Conservation (phyloP, 1,140 invertebrate species). For the Pantala flavescens region DNA sequence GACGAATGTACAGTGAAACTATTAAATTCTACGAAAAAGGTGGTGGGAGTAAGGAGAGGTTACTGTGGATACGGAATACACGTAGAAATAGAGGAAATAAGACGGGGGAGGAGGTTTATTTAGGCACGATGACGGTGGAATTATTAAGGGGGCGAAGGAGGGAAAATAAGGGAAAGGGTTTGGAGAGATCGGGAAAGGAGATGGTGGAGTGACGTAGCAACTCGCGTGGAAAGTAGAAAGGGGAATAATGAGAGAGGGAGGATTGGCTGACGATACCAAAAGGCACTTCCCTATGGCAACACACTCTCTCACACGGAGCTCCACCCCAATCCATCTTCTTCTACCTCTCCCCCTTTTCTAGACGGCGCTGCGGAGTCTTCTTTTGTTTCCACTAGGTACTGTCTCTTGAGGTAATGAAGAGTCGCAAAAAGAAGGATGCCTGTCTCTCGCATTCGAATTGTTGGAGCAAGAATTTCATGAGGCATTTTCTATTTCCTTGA, state of each 20-base stretch:
- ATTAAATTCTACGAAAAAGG: too few relatives aligned
- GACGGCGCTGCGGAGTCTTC: background rate
- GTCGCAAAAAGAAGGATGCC: background rate
- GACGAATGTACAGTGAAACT: too few relatives aligned
- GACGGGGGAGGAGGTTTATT: background rate
- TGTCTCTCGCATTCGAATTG: background rate
- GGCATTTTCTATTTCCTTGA: too few relatives aligned
- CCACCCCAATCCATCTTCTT: constrained; percentile 7
- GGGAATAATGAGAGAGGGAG: background rate
- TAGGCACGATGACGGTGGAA: constrained; percentile 3
- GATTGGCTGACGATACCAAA: background rate
- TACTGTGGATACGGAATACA: background rate
- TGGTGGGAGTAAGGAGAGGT: too few relatives aligned
- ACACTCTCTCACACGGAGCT: background rate
- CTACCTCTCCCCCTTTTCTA: background rate
- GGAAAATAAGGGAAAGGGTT: background rate
- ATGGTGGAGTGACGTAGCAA: background rate
- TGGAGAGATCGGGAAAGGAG: background rate
- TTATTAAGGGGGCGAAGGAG: background rate
- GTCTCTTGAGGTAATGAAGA: background rate
- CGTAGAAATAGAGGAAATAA: background rate
- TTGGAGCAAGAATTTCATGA: background rate
- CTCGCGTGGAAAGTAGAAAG: constrained; percentile 4
- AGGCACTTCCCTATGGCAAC: constrained; percentile 7
- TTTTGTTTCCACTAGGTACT: background rate